Evolutionary conservation across 2,113 vertebrate species (phyloP).

Genomic region (Tringa solitaria): DNA sequence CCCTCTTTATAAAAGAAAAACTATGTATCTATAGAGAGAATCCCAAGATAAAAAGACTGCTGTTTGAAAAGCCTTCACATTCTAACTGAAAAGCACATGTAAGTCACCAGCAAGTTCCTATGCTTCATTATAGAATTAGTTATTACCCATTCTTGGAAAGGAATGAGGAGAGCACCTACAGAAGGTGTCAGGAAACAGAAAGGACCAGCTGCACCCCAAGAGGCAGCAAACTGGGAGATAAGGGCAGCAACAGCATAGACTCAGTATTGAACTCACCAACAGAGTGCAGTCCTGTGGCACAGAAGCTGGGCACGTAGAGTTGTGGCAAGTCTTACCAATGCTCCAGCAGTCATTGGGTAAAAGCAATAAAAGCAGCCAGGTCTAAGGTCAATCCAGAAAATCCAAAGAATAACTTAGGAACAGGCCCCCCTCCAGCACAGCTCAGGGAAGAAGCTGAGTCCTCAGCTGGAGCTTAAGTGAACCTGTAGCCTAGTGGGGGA

Average conservation of each 20-base stretch:
- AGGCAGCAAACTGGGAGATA: neutral
- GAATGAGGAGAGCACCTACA: neutral
- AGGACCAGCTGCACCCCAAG: neutral
- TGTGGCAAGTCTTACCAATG: rapidly evolving
- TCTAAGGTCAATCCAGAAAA: neutral
- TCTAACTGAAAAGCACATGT: neutral
- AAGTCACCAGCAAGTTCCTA: neutral
- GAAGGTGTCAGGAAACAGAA: neutral
- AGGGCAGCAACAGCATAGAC: neutral
- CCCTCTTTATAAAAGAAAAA: neutral
- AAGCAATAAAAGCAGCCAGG: neutral
- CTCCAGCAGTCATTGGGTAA: rapidly evolving
- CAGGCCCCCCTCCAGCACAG: rapidly evolving
- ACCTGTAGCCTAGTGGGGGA: rapidly evolving
- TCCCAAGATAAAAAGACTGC: neutral
- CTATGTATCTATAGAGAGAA: neutral
- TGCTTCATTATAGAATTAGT: neutral
- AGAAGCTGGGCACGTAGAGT: neutral
- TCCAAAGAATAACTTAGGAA: neutral
- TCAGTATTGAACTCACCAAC: neutral
- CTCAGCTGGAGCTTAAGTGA: neutral
- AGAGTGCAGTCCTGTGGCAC: no score
- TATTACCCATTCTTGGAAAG: neutral
- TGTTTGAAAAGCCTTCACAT: neutral
- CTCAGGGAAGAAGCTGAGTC: rapidly evolving